Base-by-base conservation (phyloP, 2,797 vertebrate genomes). In the Pagetopsis macropterus region DNA sequence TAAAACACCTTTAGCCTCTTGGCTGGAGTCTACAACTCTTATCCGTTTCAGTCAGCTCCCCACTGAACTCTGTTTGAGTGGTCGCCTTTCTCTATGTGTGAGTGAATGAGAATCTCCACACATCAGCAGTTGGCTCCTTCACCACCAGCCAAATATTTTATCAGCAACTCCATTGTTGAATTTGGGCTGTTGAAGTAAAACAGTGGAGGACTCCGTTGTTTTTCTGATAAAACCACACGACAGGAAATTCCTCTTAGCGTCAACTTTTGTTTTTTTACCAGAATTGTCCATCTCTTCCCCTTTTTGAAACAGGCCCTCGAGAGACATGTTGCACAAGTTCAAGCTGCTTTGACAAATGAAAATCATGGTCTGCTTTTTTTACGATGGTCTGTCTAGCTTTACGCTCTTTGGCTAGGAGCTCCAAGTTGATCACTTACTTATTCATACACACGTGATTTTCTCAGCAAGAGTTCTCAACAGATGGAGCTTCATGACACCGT, bases 171-270 rank as follows among this genome's bases (percentile, higher is more conserved):
- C 80, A 84, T 87, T 89, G 86, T 92, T 89, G 72, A 86, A 87
- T 83, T 88, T 76, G 71, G 87, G 88, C 86, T 65, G 87, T 80
- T 87, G 77, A 90, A 87, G 83, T 88, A 75, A 88, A 86, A 89
- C 84, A 91, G 91, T 62, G 67, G 86, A 86, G 76, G 83, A 90
- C 82, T 84, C 85, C 92, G 89, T 92, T 93, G 76, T 91, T 92
- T 88, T 91, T 90, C 83, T 75, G 93, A 95, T 95, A 94, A 83
- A 82, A 72, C 89, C 87, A 91, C 91, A 94, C 77, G 84, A 85
- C 92, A 94, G 94, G 94, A 94, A 95, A 94, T 95, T 94, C 93
- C 93, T 93, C 72, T 78, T 62, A 43, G 77, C 84, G 87, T 91
- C 78, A 80, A 57, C 51, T 46, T 45, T 46, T 46, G 33, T 37